Evolutionary conservation across 2,888 invertebrate genomes (phyloP).

Genomic region (Heliconius charithonia): DNA sequence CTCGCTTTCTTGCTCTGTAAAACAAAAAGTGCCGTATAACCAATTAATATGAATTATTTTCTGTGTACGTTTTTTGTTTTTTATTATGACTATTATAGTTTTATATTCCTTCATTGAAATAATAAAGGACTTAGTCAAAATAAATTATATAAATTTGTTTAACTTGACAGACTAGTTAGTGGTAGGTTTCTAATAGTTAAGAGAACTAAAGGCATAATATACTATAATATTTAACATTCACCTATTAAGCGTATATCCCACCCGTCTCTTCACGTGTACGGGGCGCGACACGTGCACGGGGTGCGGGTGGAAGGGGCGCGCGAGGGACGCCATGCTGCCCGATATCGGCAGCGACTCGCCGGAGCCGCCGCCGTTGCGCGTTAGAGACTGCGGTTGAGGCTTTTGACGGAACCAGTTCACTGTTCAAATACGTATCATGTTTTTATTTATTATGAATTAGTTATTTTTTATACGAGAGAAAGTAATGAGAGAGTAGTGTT

Average conservation of each 20-base stretch:
- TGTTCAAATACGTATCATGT: constrained; percentile 49
- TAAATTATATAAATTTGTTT: no score
- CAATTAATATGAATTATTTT: not conserved
- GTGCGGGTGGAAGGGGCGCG: constrained; percentile 61
- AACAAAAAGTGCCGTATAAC: not conserved
- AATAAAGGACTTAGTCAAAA: no score
- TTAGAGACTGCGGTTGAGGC: constrained; percentile 76
- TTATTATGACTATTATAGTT: no score
- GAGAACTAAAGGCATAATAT: no score
- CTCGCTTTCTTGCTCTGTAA: constrained; percentile 90
- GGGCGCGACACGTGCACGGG: constrained; percentile 64
- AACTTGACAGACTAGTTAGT: no score
- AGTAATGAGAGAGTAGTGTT: not conserved
- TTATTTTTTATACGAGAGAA: not conserved
- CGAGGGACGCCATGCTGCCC: constrained; percentile 83
- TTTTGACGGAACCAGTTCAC: constrained; percentile 86
- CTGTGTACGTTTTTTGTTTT: no score
- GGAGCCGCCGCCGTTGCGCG: constrained; percentile 81
- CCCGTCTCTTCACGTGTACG: constrained; percentile 68
- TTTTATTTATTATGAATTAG: not conserved
- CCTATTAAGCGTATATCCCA: constrained; percentile 76
- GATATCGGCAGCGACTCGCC: constrained; percentile 80
- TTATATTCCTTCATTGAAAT: no score
- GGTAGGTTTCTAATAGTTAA: no score
- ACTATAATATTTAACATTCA: constrained; percentile 41